These are phyloP conservation scores for Pyxicephalus adspersus DNA, from an alignment of 2,113 vertebrate genomes.

Conservation along the genomic window DNA sequence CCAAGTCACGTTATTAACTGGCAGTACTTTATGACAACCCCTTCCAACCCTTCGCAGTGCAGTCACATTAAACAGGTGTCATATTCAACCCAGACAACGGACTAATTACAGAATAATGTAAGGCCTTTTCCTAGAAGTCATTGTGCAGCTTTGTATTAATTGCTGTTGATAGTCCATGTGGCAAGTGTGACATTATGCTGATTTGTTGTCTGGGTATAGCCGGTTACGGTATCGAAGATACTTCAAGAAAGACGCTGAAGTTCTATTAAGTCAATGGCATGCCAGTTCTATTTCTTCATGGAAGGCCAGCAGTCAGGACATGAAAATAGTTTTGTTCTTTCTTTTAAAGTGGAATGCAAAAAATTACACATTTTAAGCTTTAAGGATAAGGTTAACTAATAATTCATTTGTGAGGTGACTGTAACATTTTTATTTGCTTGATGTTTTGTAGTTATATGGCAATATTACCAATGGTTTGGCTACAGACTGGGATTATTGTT, in stretches of 20 bases:
- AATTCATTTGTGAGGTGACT: no score
- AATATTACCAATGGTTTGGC: no score
- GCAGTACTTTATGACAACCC: conserved; percentile 3
- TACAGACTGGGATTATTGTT: no score
- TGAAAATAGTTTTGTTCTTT: no score
- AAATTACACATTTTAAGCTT: no score
- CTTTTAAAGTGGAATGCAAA: no score
- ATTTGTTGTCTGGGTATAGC: conserved; percentile 3
- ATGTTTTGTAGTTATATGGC: no score
- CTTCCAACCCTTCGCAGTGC: not conserved
- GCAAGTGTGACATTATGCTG: not conserved
- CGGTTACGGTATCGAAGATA: not conserved
- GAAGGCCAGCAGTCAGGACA: no score
- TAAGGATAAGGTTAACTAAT: no score
- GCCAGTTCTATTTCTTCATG: no score
- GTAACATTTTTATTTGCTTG: no score
- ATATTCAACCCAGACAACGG: not conserved
- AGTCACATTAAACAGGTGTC: conserved; percentile 2
- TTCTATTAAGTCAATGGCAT: no score
- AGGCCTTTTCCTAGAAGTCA: not conserved
- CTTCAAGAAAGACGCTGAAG: not conserved
- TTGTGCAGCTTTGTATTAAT: not conserved
- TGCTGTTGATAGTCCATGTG: not conserved
- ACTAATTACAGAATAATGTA: not conserved
- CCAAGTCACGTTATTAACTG: not conserved